A percentile compares a stretch with the other conserved stretches of the same genome.
Evolutionary conservation across 2,797 vertebrate genomes (phyloP).

Genomic region (Gallinago stenura): DNA sequence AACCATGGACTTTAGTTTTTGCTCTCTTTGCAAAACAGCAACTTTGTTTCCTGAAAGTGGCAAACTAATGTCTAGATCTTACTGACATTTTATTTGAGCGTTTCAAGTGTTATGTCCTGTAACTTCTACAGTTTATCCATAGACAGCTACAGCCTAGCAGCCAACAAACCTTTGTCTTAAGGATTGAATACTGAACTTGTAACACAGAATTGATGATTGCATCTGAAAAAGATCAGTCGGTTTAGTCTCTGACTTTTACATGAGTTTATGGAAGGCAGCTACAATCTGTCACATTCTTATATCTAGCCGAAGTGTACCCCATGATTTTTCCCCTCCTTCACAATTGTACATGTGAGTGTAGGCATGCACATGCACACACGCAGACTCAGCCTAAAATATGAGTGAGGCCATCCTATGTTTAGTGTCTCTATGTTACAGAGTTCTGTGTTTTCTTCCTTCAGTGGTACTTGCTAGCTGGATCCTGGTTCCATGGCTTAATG

Average conservation of each 20-base stretch:
- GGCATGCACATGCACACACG: rapidly evolving
- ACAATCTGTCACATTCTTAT: neutral
- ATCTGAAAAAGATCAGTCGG: neutral
- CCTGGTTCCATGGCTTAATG: neutral
- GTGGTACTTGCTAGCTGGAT: neutral
- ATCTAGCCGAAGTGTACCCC: neutral
- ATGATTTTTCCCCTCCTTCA: neutral
- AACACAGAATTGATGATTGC: neutral
- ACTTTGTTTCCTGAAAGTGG: neutral
- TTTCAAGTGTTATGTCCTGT: neutral
- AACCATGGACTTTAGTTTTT: neutral
- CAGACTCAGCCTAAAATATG: neutral
- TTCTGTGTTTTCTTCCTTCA: neutral
- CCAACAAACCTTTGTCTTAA: neutral
- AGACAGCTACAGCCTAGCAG: neutral
- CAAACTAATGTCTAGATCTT: neutral
- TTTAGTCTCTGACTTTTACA: neutral
- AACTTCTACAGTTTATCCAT: neutral
- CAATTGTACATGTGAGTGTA: rapidly evolving
- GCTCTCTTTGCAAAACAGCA: neutral
- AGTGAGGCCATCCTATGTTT: neutral
- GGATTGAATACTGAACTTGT: neutral
- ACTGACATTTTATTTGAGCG: neutral
- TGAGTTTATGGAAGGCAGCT: neutral
- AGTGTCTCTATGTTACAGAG: neutral